Conservation (phyloP, 1,140 invertebrate genomes). For the Lutraria rhynchaena region DNA sequence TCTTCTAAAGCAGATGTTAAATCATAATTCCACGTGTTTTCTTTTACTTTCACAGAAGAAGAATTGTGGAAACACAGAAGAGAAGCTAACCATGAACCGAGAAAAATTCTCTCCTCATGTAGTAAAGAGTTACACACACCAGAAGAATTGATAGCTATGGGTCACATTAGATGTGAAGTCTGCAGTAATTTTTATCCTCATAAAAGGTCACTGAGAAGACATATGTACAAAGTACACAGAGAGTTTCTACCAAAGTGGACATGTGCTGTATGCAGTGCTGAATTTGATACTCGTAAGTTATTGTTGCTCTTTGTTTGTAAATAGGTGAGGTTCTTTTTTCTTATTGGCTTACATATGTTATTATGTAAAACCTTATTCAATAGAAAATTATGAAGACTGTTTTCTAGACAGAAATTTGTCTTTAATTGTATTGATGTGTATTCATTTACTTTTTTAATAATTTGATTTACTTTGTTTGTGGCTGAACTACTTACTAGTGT, state of each 20-base stretch:
- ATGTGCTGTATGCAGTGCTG: not conserved
- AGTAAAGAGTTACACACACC: not conserved
- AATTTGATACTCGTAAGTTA: not conserved
- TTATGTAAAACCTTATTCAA: no score
- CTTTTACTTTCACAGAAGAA: constrained; percentile 20
- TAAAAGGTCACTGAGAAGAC: constrained; percentile 1
- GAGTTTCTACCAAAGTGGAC: not conserved
- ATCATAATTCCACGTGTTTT: no score
- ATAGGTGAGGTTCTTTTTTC: no score
- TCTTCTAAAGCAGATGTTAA: no score
- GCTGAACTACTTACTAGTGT: no score
- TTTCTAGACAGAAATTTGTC: no score
- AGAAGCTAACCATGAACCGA: constrained; percentile 10
- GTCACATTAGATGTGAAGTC: constrained; percentile 20
- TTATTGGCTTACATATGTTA: no score
- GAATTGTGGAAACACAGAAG: constrained; percentile 17
- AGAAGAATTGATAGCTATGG: not conserved
- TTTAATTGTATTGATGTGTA: no score
- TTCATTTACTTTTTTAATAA: no score
- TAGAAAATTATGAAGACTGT: no score
- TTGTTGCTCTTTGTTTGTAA: no score
- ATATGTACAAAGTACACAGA: constrained; percentile 10
- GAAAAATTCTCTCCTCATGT: not conserved
- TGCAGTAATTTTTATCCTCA: constrained; percentile 13
- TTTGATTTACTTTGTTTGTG: no score